Percentiles rank a stretch among this genome's conserved stretches.
phyloP scores from a whole-genome alignment of 2,113 vertebrate species.

The Himantopus leucocephalus region DNA sequence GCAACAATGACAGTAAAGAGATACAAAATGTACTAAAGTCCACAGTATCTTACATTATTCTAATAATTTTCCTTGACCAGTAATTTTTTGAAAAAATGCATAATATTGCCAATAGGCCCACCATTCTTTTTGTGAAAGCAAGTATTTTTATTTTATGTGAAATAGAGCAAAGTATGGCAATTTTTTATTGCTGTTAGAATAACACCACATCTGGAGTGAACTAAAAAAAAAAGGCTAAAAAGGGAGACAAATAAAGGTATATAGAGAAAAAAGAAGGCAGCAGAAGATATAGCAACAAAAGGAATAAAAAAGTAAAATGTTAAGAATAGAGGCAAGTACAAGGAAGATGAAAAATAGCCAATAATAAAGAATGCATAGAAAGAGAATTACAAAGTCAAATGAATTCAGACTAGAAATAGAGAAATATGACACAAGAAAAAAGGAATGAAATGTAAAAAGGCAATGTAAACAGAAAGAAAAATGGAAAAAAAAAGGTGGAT shows the following conservation, averaged over 20 bases:
- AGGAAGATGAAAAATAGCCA: background rate
- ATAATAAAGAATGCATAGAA: background rate
- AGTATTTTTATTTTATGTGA: background rate
- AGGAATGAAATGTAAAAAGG: background rate
- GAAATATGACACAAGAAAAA: background rate
- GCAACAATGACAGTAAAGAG: background rate
- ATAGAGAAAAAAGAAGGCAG: background rate
- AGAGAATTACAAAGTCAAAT: background rate
- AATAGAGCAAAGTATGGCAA: background rate
- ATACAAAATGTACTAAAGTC: background rate
- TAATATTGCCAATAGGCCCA: background rate
- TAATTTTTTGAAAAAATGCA: background rate
- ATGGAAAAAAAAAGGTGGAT: background rate
- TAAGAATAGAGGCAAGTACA: background rate
- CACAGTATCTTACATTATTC: background rate
- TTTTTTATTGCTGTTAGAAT: background rate
- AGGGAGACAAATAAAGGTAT: rapidly evolving
- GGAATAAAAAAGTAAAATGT: background rate
- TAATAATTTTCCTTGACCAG: background rate
- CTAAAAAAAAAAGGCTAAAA: background rate
- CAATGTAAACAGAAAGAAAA: background rate
- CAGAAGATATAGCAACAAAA: background rate
- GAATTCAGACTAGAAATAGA: background rate
- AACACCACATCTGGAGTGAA: background rate
- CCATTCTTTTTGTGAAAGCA: background rate